A percentile compares a stretch with the other conserved stretches of the same genome.
phyloP scores from a whole-genome alignment of 2,113 vertebrate species.

The Bombycilla garrulus region DNA sequence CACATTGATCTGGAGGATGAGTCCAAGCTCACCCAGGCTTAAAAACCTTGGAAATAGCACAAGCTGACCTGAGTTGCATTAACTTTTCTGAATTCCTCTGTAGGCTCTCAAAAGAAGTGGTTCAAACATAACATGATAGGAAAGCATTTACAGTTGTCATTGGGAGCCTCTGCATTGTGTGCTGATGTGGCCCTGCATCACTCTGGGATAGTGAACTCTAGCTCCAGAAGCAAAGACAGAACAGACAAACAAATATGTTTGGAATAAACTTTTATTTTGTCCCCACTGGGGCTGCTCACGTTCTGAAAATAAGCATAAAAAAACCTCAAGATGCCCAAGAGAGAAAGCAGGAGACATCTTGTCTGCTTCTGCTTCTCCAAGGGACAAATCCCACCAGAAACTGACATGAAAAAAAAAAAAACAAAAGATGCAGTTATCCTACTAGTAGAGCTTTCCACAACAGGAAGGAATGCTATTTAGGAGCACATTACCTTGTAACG shows the following conservation, averaged over 20 bases:
- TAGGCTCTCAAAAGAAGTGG: constrained; percentile 1
- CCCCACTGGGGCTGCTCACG: background rate
- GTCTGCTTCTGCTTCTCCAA: background rate
- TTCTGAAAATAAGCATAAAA: background rate
- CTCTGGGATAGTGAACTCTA: background rate
- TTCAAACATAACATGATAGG: constrained; percentile 10
- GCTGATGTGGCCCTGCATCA: constrained; percentile 20
- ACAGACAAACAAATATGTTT: background rate
- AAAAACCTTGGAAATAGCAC: constrained; percentile 46
- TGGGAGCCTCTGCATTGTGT: background rate
- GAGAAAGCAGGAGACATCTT: background rate
- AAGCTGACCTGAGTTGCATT: constrained; percentile 38
- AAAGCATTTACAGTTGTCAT: background rate
- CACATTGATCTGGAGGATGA: constrained; percentile 38
- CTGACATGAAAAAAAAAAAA: background rate
- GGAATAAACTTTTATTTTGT: background rate
- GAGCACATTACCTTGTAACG: background rate
- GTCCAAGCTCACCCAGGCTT: constrained; percentile 49
- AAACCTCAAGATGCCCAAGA: background rate
- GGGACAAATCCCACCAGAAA: background rate
- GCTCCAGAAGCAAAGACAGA: background rate
- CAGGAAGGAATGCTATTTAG: background rate
- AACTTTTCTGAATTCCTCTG: constrained; percentile 37
- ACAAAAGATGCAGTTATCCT: background rate
- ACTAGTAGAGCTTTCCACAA: background rate